Percentiles rank a stretch among this genome's conserved stretches.
Evolutionary conservation across 2,797 vertebrate genomes (phyloP).

Genomic region (Xiphorhynchus erythropygius): DNA sequence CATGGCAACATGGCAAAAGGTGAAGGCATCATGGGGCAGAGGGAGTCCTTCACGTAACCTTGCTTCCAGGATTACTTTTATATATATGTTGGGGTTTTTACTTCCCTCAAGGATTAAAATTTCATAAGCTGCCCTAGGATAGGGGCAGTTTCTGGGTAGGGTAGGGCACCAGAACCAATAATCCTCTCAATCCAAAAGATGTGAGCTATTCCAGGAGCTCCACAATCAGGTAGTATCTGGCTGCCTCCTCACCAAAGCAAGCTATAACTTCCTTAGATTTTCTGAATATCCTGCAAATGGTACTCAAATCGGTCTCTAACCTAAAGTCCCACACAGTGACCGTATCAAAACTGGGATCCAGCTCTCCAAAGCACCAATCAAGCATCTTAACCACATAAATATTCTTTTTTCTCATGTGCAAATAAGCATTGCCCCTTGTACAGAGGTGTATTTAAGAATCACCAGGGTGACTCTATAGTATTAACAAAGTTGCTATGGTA

Average conservation of each 20-base stretch:
- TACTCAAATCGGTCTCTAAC: neutral
- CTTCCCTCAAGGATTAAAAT: neutral
- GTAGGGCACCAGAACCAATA: neutral
- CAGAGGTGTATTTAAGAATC: slow-evolving; percentile 25
- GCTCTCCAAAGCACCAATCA: neutral
- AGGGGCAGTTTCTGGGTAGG: neutral
- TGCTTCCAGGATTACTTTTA: neutral
- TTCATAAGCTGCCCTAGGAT: neutral
- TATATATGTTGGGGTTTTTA: neutral
- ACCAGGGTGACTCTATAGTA: slow-evolving; percentile 47
- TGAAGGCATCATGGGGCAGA: neutral
- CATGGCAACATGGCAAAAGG: neutral
- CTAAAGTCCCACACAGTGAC: neutral
- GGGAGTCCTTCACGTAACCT: neutral
- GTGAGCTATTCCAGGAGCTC: neutral
- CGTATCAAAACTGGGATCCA: neutral
- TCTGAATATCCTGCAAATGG: neutral
- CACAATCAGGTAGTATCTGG: neutral
- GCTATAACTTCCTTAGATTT: neutral
- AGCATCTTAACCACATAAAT: neutral
- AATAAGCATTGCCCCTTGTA: neutral
- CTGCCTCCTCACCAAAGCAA: neutral
- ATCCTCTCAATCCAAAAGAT: neutral
- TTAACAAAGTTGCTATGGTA: slow-evolving; percentile 65
- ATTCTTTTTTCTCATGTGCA: neutral